Evolutionary conservation across 2,888 invertebrate genomes (phyloP), one percentile per base, ranked within the genome.

Genomic region (Alentia gelatinosa): DNA sequence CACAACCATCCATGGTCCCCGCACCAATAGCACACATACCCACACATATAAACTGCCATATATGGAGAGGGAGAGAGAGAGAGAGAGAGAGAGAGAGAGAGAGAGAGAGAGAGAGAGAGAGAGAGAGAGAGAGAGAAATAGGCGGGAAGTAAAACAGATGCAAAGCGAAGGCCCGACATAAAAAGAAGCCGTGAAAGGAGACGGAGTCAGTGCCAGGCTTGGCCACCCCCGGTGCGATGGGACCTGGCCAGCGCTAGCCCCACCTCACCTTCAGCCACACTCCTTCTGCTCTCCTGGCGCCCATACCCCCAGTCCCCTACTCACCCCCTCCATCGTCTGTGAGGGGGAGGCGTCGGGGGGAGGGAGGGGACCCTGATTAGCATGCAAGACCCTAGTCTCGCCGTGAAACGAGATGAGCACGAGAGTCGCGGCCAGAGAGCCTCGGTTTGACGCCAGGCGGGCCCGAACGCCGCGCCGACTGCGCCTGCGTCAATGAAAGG

Each of bases 321-420:
- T 47, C 42, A 47, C 12, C 47, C 23, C 9, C 30, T 1, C 89
- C 89, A 26, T 37, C 89, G n/a, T 56, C 26, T 19, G 56, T 56
- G 12, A 19, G 56, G n/a, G n/a, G 37, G 74, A 74, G 33, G 56
- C 30, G 74, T n/a, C 33, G 33, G 30, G 74, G 74, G 5, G n/a
- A 74, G 26, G 19, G 74, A 74, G 3, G 74, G 63, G 74, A 26
- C 3, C 39, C 47, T 79, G 35, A 35, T 79, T 79, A 79, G 79
- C 35, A 79, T 79, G 79, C 79, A 79, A 86, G 47, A 47, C 86
- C 86, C 86, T 47, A 35, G 79, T 39, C 79, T 79, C 79, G 79
- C 5, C 79, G 79, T 79, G 79, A 79, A 79, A 79, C 79, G 79
- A 79, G 79, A 79, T 79, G 79, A 79, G 79, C 79, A 79, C 79